Evolutionary conservation across 1,140 invertebrate genomes (phyloP), one percentile per base, ranked within the genome.

Genomic region (Carposina sasakii): DNA sequence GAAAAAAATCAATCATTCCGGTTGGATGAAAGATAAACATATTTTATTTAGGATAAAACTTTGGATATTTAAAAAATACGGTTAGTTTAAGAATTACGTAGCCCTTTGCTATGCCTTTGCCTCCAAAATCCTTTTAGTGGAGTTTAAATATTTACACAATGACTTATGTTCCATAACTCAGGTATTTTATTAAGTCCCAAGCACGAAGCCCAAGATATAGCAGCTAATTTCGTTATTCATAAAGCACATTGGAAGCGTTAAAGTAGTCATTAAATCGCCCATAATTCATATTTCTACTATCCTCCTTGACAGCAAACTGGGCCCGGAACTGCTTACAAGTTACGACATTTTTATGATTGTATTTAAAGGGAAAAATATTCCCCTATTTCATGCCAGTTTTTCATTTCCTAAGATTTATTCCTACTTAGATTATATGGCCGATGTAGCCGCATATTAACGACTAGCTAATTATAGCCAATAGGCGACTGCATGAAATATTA

Each of bases 171-270:
- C n/a, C n/a, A n/a, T n/a, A n/a, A n/a, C 66, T 77, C 68, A 74
- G 67, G 71, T 75, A 70, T 56, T 70, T 76, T 77, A 83, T 81
- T 83, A 83, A 77, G 65, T 73, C 63, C 61, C 58, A 63, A 69
- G 64, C 70, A 73, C 71, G 72, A 70, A 76, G 71, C 71, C 81
- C 67, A 71, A 77, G 71, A 81, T 79, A 77, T 73, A 83, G 73
- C 74, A 81, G 75, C 79, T 83, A 83, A 83, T 83, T 83, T 83
- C 72, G 78, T 83, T 83, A 83, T 83, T 81, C 79, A 83, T 81
- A 83, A 79, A 83, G 79, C 76, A 83, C 73, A 83, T 83, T 81
- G 72, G 67, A 79, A 74, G 74, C 76, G 79, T 76, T 79, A 83
- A 81, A 73, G 77, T 70, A 78, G 68, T 83, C 76, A 78, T 83